A percentile compares a stretch with the other conserved stretches of the same genome.
These are phyloP conservation scores for Ameiurus melas DNA, from an alignment of 2,113 vertebrate species.

Conservation along the genomic window DNA sequence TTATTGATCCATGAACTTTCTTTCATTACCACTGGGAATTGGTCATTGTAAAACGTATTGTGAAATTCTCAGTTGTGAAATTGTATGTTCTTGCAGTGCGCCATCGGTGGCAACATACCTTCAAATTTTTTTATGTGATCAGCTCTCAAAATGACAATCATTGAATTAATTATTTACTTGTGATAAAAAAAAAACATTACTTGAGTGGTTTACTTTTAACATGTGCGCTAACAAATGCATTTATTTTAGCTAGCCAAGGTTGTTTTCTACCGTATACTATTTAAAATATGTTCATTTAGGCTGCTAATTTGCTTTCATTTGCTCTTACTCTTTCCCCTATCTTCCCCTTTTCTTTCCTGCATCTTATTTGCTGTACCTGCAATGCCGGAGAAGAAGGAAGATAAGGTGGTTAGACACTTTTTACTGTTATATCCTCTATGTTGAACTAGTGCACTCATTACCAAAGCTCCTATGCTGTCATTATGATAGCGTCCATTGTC, in stretches of 20 bases:
- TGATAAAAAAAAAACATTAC: neutral
- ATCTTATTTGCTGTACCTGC: conserved; percentile 30
- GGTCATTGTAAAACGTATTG: conserved; percentile 1
- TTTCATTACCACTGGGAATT: conserved; percentile 21
- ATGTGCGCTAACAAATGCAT: neutral
- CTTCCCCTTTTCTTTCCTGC: neutral
- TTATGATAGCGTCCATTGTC: neutral
- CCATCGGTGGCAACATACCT: conserved; percentile 40
- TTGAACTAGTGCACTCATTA: neutral
- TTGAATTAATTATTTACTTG: neutral
- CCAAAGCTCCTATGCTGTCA: too few relatives aligned
- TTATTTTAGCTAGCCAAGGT: neutral
- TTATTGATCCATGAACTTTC: conserved; percentile 13
- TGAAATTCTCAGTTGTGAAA: neutral
- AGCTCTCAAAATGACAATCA: neutral
- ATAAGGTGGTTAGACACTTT: conserved; percentile 47
- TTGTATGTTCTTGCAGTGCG: conserved; percentile 25
- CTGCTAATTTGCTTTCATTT: conserved; percentile 7
- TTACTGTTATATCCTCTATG: neutral
- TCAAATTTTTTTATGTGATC: conserved; percentile 9
- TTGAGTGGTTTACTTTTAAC: neutral
- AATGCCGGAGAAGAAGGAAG: conserved; percentile 45
- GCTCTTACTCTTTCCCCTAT: conserved; percentile 3
- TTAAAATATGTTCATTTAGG: neutral
- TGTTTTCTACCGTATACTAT: neutral